These are phyloP conservation scores for Bos indicus DNA, from an alignment of 2,113 vertebrate genomes.

Conservation along the genomic window DNA sequence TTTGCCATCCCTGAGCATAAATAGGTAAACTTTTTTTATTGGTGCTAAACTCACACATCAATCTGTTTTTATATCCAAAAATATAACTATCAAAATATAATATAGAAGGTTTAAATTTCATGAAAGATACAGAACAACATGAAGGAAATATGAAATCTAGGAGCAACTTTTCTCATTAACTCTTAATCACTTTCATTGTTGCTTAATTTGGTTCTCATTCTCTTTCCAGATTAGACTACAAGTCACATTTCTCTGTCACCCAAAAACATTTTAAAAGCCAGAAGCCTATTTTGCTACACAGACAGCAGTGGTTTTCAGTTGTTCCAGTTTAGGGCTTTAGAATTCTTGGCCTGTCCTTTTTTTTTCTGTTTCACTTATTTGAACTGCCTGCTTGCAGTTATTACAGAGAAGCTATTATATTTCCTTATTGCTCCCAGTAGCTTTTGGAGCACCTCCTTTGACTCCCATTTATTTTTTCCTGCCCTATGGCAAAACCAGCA, in stretches of 20 bases:
- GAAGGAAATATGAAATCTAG: neutral
- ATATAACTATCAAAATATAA: neutral
- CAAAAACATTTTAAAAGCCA: slow-evolving; percentile 13
- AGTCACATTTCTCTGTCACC: neutral
- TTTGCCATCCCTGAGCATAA: neutral
- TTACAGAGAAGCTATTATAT: neutral
- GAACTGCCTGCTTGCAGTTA: neutral
- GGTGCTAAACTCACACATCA: neutral
- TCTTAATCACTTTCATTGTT: neutral
- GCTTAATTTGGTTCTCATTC: neutral
- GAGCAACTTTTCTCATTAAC: slow-evolving; percentile 1
- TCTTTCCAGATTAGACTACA: neutral
- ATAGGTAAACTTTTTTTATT: neutral
- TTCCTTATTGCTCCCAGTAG: neutral
- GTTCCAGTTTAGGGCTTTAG: neutral
- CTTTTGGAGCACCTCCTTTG: neutral
- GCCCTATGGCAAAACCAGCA: slow-evolving; percentile 1
- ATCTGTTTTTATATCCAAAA: neutral
- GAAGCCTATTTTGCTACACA: neutral
- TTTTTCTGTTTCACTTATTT: neutral
- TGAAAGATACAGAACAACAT: neutral
- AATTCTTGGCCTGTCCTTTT: slow-evolving; percentile 1
- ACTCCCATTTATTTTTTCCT: slow-evolving; percentile 11
- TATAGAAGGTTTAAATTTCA: neutral
- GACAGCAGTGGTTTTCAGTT: neutral